phyloP scores from a whole-genome alignment of 2,113 vertebrate genomes.

The Brachyhypopomus occidentalis region DNA sequence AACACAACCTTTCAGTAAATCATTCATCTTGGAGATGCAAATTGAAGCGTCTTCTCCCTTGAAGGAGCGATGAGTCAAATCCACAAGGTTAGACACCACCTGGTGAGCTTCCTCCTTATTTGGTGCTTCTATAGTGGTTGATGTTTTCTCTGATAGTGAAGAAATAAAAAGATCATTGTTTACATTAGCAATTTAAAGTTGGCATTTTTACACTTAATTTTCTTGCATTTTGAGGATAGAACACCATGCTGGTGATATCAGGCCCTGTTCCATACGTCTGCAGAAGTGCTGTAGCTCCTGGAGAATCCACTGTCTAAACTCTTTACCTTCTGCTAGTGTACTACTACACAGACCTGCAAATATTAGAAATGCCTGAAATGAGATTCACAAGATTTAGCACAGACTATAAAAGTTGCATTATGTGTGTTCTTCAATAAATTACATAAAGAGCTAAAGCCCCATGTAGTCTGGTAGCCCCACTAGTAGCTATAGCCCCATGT shows the following conservation, averaged over 20 bases:
- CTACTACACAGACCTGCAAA: slow-evolving; percentile 47
- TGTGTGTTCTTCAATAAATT: no score
- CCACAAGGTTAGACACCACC: neutral
- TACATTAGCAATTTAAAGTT: no score
- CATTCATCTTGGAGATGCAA: neutral
- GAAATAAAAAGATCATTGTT: neutral
- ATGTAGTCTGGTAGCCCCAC: no score
- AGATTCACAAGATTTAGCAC: neutral
- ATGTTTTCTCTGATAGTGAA: neutral
- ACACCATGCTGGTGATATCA: no score
- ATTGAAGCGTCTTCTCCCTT: neutral
- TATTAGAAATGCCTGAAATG: neutral
- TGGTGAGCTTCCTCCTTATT: neutral
- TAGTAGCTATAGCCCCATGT: no score
- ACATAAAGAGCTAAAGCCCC: no score
- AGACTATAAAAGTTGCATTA: no score
- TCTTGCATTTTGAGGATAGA: neutral
- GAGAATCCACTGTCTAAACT: neutral
- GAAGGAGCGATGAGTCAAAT: slow-evolving; percentile 3
- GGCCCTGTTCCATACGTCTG: slow-evolving; percentile 50
- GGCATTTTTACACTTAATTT: no score
- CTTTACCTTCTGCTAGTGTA: slow-evolving; percentile 14
- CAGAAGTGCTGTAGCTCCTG: neutral
- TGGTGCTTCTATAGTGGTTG: no score
- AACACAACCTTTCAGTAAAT: slow-evolving; percentile 5